Percentiles rank a stretch among this genome's conserved stretches.
Conservation (phyloP, 2,888 invertebrate species). For the Polyploca ridens region DNA sequence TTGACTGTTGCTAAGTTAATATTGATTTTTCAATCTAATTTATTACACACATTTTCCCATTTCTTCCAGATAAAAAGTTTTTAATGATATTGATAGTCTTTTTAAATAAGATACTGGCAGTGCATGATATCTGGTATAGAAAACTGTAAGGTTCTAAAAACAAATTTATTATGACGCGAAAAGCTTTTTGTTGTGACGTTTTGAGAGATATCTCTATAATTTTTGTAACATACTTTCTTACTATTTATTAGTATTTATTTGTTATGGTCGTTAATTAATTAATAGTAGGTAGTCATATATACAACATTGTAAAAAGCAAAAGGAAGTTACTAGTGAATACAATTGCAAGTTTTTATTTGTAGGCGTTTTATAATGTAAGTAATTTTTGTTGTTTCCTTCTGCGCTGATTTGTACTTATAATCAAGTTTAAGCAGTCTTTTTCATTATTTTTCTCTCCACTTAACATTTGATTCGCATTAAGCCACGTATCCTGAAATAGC, state of each 20-base stretch:
- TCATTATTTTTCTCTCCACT: not conserved
- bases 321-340: not conserved
- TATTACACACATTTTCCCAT: not conserved
- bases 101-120: conserved; percentile 31
- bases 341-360: conserved; percentile 4
- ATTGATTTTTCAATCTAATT: conserved; percentile 59
- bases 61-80: not conserved
- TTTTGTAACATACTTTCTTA: conserved; percentile 44
- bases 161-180: conserved; percentile 49
- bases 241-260: conserved; percentile 15
- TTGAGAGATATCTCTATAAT: conserved; percentile 40
- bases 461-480: not conserved
- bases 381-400: not conserved
- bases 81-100: not conserved
- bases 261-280: conserved; percentile 9
- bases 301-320: not conserved
- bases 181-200: conserved; percentile 48
- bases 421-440: too few species aligned
- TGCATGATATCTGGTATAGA: conserved; percentile 22
- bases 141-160: conserved; percentile 53
- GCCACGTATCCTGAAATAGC: not conserved
- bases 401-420: too few species aligned
- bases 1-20: conserved; percentile 63
- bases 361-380: conserved; percentile 14
- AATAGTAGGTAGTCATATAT: not conserved